Percentiles rank a stretch among this genome's conserved stretches.
These are phyloP conservation scores for Phoxinus phoxinus DNA, from an alignment of 2,113 vertebrate species.

Conservation along the genomic window DNA sequence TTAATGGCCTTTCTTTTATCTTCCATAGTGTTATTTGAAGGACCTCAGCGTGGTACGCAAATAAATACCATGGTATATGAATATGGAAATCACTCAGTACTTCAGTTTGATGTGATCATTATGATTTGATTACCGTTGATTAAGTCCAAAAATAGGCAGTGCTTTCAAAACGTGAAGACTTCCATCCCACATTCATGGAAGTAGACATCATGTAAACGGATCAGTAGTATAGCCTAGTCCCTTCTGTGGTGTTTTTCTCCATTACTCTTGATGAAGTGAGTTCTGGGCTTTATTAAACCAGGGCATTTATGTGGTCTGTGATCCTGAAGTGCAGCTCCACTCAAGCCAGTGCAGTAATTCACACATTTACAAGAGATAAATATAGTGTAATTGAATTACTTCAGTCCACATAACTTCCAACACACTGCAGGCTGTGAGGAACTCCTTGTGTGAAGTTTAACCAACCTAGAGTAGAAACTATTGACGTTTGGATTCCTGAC, in stretches of 20 bases:
- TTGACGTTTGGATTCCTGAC: conserved; percentile 6
- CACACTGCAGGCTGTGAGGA: background rate
- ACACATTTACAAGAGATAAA: background rate
- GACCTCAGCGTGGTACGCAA: background rate
- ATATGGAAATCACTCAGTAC: background rate
- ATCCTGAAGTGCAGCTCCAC: background rate
- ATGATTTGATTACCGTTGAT: background rate
- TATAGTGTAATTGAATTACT: conserved; percentile 13
- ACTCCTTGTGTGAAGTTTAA: conserved; percentile 22
- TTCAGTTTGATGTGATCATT: background rate
- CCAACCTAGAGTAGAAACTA: background rate
- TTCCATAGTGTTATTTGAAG: background rate
- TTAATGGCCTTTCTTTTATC: background rate
- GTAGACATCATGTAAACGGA: background rate
- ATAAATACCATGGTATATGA: background rate
- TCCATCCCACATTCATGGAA: background rate
- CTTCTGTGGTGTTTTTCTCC: background rate
- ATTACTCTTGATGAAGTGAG: background rate
- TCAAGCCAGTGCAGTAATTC: background rate
- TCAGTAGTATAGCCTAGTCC: background rate
- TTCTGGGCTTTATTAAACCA: background rate
- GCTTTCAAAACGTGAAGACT: background rate
- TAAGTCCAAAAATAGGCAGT: background rate
- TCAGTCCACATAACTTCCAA: background rate
- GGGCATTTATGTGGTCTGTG: background rate